Evolutionary conservation across 2,113 vertebrate species (phyloP), one percentile per base, ranked within the genome.

Genomic region (Hepsetus odoe): DNA sequence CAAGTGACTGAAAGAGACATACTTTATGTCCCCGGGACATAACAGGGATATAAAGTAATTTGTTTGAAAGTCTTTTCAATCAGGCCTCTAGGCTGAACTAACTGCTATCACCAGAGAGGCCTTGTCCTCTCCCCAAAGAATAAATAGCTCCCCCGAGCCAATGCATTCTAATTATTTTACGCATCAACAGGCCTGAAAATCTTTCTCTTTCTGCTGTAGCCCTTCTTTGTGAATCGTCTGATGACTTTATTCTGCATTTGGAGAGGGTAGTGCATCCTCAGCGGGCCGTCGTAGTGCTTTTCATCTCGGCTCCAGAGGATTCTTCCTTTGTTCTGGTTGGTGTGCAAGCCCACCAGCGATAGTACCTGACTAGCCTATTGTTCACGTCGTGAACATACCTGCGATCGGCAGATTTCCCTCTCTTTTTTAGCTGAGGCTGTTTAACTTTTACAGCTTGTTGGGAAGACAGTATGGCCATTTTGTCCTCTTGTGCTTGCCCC

Each of bases 1-100:
- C 51, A 55, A 55, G 51, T 24, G 51, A 55, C 51, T 55, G 51
- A 55, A 55, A 55, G 51, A 55, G 51, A 55, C n/a, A 18, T 40
- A 40, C 42, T 26, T 35, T 51, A 64, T 75, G 51, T 24, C 51
- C 51, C 51, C 2, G n/a, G 51, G 51, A 55, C 51, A 24, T 55
- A 55, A 24, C 55, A 77, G 35, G 26, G 26, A 58, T 24, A 46
- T 69, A 40, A 20, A 65, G 22, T 20, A 65, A 76, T 77, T 77
- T 68, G 26, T n/a, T 14, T n/a, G 62, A 55, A 56, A 30, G 64
- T 69, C 26, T 58, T 68, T 69, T 49, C 35, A 77, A 35, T 69
- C 53, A 59, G 68, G 65, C 26, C 65, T 77, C 56, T 33, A 69
- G 51, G 18, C 28, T 58, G 11, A 58, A 68, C 51, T 77, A 33